Percentiles rank a stretch among this genome's conserved stretches.
Conservation (phyloP, 2,113 vertebrate genomes). For the Acanthisitta chloris region DNA sequence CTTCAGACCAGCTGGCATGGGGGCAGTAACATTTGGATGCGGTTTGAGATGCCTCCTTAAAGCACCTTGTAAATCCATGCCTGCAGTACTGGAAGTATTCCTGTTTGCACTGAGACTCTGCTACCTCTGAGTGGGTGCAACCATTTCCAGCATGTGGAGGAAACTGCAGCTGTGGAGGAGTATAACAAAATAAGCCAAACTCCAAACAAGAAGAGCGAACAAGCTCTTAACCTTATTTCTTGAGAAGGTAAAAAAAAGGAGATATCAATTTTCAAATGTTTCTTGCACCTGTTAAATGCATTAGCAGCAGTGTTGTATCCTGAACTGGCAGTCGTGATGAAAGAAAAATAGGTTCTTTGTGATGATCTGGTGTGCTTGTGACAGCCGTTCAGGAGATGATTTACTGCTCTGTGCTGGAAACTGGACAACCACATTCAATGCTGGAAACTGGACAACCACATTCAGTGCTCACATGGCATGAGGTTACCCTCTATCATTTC, state of each 20-base stretch:
- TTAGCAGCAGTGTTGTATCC: neutral
- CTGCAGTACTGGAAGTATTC: neutral
- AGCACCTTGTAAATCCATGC: neutral
- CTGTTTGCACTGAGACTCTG: neutral
- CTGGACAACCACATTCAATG: neutral
- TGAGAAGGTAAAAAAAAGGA: neutral
- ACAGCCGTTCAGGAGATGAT: conserved; percentile 15
- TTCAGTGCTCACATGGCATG: neutral
- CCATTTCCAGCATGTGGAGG: neutral
- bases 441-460: neutral
- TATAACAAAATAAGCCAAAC: neutral
- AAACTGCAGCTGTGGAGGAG: neutral
- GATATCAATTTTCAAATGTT: neutral
- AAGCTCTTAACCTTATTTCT: neutral
- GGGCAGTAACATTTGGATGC: neutral
- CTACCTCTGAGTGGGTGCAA: neutral
- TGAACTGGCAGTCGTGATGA: fast-evolving
- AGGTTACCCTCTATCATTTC: neutral
- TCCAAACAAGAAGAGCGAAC: neutral
- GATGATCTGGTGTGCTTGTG: neutral
- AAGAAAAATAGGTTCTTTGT: conserved; percentile 34
- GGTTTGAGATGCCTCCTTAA: neutral
- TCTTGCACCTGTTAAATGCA: neutral
- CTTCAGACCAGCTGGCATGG: neutral
- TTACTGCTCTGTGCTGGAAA: conserved; percentile 5